Base-by-base conservation (phyloP, 92 coral and sea anemone genomes). In the Umimayanthus kanabou region DNA sequence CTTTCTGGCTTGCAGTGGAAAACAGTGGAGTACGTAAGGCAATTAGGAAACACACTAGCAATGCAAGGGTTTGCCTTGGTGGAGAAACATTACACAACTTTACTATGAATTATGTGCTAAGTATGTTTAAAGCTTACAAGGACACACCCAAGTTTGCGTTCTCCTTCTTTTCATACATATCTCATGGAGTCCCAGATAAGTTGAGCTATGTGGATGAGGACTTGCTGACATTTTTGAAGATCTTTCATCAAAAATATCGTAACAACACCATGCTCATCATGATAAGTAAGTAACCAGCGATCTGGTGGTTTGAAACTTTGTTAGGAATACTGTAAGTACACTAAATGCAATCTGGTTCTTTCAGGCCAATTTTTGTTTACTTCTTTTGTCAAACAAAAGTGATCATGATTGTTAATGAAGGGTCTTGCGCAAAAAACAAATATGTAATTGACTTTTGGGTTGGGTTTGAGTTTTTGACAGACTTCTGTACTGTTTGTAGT, bases 171-270 rank as follows among this genome's bases (percentile, higher is more conserved):
- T 94, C 97, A 29, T 94, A 94, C 88, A 82, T 94, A 7, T 90
- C 97, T 2, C 97, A 94, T 92, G 97, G 97, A 22, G 88, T 91
- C 18, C 95, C 95, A 57, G 95, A 94, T 80, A 92, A 94, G 80
- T 55, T 94, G 67, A 94, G 93, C 80, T 88, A 90, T 86, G 95
- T 93, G n/a, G 97, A 94, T 75, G 90, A 92, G 37, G 97, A 94
- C 82, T 76, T 94, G 76, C 88, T 92, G 64, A 80, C 79, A 77
- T 92, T 92, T 85, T 86, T 94, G 65, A 86, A 88, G 67, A 85
- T 77, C 73, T 94, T 88, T 76, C 84, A 58, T 43, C 82, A 92
- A 74, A 86, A 86, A 79, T 58, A 90, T 9, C 90, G 77, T 28
- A 89, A 94, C 79, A 90, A 89, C 86, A 94, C 91, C 25, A 90